Percentiles rank a stretch among this genome's conserved stretches.
Evolutionary conservation across 2,113 vertebrate genomes (phyloP).

Genomic region (Pampusana beccarii): DNA sequence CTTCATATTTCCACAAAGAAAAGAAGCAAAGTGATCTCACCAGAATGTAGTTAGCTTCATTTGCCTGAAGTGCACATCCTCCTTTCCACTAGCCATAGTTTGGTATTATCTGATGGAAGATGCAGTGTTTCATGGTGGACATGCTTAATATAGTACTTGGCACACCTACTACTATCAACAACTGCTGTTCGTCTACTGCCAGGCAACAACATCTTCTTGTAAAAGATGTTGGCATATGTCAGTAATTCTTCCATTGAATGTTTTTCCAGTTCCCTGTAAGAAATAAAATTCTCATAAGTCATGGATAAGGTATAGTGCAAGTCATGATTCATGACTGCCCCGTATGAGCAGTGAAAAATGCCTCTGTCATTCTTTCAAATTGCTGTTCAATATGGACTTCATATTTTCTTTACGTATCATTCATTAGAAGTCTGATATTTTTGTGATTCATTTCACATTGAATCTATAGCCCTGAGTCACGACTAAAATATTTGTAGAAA

Average conservation of each 20-base stretch:
- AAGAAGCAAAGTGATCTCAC: not conserved
- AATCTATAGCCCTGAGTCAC: conserved; percentile 25
- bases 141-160: not conserved
- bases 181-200: not conserved
- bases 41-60: not conserved
- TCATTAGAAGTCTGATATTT: not conserved
- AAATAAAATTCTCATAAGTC: not conserved
- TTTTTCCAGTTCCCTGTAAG: not conserved
- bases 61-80: not conserved
- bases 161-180: not conserved
- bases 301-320: not conserved
- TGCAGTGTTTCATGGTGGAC: not conserved
- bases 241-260: not conserved
- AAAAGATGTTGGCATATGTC: not conserved
- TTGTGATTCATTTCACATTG: conserved; percentile 21
- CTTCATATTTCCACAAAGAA: not conserved
- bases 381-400: not conserved
- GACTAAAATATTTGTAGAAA: conserved; percentile 50
- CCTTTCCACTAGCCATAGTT: not conserved
- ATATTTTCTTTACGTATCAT: not conserved
- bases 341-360: not conserved
- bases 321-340: not conserved
- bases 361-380: not conserved
- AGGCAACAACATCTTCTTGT: not conserved
- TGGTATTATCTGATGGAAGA: not conserved